Conservation (phyloP, 2,113 vertebrate species). For the Spea bombifrons region DNA sequence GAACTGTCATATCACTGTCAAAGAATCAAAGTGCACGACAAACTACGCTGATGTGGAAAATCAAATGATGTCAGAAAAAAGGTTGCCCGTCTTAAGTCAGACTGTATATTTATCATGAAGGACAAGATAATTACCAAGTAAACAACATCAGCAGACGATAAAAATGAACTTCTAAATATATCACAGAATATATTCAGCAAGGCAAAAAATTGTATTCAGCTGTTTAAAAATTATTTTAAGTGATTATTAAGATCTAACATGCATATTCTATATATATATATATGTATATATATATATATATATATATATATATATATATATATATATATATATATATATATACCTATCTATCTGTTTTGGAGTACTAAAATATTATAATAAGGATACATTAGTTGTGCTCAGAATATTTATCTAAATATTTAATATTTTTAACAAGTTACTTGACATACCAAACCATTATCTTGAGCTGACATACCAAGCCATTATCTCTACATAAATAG, state of each 20-base stretch:
- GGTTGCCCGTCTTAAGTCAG: slow-evolving; percentile 20
- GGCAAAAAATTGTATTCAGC: background rate
- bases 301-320: too few species aligned
- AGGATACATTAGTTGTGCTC: too few species aligned
- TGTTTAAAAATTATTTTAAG: background rate
- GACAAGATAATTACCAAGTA: slow-evolving; percentile 35
- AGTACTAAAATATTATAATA: too few species aligned
- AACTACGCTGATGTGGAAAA: slow-evolving; percentile 4
- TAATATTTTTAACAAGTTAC: too few species aligned
- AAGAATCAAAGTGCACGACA: slow-evolving; percentile 28
- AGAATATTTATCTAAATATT: too few species aligned
- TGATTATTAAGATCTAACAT: background rate
- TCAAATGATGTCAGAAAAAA: slow-evolving; percentile 16
- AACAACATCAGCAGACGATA: slow-evolving; percentile 19
- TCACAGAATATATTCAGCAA: background rate
- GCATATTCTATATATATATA: too few species aligned
- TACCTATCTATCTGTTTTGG: too few species aligned
- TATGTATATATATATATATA: too few species aligned
- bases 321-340: too few species aligned
- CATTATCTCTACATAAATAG: too few species aligned
- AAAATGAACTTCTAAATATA: slow-evolving; percentile 30
- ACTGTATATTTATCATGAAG: slow-evolving; percentile 14
- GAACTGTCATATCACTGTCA: slow-evolving; percentile 36
- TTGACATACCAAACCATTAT: too few species aligned
- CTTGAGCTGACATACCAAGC: too few species aligned